Conservation (phyloP, 2,888 invertebrate genomes). For the Latheticus oryzae region DNA sequence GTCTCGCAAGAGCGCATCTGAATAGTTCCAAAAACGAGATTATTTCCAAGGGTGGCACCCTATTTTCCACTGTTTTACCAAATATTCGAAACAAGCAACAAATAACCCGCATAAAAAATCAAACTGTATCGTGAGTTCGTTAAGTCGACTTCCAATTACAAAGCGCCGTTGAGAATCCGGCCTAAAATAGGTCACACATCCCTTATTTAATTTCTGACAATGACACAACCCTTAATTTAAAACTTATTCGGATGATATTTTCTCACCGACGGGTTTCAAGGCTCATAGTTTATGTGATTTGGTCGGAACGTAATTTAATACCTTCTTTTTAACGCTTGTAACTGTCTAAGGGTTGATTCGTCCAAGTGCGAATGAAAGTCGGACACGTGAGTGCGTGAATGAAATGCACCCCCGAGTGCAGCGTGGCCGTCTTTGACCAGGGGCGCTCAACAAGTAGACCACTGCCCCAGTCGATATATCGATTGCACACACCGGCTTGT, state of each 20-base stretch:
- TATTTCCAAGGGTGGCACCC: conserved; percentile 24
- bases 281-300: conserved; percentile 61
- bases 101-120: conserved; percentile 33
- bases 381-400: conserved; percentile 54
- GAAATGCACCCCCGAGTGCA: conserved; percentile 58
- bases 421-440: conserved; percentile 50
- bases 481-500: conserved; percentile 54
- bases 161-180: conserved; percentile 50
- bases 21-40: conserved; percentile 22
- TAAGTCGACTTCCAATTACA: conserved; percentile 54
- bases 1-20: conserved; percentile 26
- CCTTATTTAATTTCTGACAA: conserved; percentile 59
- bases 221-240: conserved; percentile 66
- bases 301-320: conserved; percentile 65
- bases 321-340: conserved; percentile 63
- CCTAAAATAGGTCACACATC: conserved; percentile 58
- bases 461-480: conserved; percentile 65
- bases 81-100: conserved; percentile 37
- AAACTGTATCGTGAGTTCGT: conserved; percentile 47
- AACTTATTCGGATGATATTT: conserved; percentile 65
- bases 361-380: conserved; percentile 26
- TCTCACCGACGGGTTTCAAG: conserved; percentile 59
- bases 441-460: conserved; percentile 65
- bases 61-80: conserved; percentile 34
- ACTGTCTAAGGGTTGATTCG: conserved; percentile 57